These are phyloP conservation scores for Aleiodes sp. DNA, from an alignment of 1,140 invertebrate species.

Conservation along the genomic window DNA sequence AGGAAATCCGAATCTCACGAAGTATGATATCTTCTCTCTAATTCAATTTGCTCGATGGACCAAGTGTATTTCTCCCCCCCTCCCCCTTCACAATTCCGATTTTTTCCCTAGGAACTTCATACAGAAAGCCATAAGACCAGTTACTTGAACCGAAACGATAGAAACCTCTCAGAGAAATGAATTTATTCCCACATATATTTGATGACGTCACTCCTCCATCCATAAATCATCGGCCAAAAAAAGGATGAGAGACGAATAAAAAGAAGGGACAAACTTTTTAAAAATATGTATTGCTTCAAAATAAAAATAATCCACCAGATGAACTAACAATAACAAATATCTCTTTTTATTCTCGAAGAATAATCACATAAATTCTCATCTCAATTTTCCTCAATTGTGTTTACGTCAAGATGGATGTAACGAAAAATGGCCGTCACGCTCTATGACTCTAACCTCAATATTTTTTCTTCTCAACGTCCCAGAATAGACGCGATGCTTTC, in stretches of 20 bases:
- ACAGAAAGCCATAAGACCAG: not conserved
- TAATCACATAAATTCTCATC: not conserved
- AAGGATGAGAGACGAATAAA: no score
- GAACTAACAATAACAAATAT: no score
- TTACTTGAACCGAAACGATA: conserved; percentile 33
- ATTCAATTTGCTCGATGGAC: conserved; percentile 5
- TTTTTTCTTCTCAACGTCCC: not conserved
- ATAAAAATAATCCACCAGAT: conserved; percentile 25
- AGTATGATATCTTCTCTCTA: not conserved
- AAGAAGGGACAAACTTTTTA: no score
- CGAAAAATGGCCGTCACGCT: conserved; percentile 21
- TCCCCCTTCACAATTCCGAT: no score
- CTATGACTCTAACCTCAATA: conserved; percentile 18
- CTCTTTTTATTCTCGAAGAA: no score
- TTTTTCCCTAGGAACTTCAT: not conserved
- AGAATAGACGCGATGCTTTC: not conserved
- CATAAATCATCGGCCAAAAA: conserved; percentile 49
- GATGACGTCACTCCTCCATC: conserved; percentile 43
- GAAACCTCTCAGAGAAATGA: conserved; percentile 58
- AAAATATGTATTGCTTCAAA: no score
- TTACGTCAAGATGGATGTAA: not conserved
- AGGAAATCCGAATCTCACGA: not conserved
- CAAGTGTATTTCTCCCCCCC: not conserved
- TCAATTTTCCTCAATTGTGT: not conserved
- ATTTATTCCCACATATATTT: conserved; percentile 57